These are phyloP conservation scores for Eupithecia centaureata DNA, from an alignment of 2,888 invertebrate genomes.

Conservation along the genomic window DNA sequence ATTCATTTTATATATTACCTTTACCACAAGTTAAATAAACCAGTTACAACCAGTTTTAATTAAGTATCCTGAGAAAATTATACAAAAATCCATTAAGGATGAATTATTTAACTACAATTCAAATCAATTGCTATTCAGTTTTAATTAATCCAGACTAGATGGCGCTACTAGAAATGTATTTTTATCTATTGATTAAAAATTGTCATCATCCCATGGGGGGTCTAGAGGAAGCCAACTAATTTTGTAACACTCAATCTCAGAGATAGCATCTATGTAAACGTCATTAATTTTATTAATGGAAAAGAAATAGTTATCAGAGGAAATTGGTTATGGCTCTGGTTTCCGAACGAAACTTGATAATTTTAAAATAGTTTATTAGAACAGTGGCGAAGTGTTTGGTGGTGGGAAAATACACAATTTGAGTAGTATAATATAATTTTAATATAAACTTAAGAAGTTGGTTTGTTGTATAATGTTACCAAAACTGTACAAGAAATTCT, in stretches of 20 bases:
- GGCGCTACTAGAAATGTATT: background rate
- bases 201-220: slow-evolving; percentile 21
- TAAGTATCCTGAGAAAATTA: no score
- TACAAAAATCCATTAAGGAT: no score
- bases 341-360: slow-evolving; percentile 1
- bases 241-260: slow-evolving; percentile 26
- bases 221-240: slow-evolving; percentile 28
- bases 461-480: no score
- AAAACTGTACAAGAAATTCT: no score
- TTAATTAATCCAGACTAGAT: background rate
- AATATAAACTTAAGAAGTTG: no score
- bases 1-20: no score
- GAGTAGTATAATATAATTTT: no score
- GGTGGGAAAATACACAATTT: no score
- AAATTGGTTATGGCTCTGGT: slow-evolving; percentile 18
- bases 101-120: no score
- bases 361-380: background rate
- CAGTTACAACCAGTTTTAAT: no score
- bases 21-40: no score
- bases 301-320: slow-evolving; percentile 28
- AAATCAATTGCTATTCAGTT: background rate
- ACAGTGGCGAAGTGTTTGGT: background rate
- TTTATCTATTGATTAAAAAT: slow-evolving; percentile 25
- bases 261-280: slow-evolving; percentile 29
- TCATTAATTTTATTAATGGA: slow-evolving; percentile 29